Evolutionary conservation across 2,113 vertebrate species (phyloP).

Genomic region (Pangasianodon gigas): DNA sequence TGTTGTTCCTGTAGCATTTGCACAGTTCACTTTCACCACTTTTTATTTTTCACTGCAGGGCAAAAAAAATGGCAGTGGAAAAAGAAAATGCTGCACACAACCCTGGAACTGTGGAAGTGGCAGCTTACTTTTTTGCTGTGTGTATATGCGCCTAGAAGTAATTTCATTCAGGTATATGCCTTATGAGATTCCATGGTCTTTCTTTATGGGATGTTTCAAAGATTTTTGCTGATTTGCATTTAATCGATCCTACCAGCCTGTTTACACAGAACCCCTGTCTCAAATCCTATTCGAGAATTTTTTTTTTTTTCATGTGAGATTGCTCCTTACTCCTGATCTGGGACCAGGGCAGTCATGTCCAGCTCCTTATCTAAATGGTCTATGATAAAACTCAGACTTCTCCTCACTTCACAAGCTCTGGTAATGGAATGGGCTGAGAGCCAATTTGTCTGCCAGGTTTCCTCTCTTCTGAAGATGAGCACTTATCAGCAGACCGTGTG

Average conservation of each 20-base stretch:
- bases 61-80: constrained; percentile 32
- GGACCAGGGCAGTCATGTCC: constrained; percentile 23
- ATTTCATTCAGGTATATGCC: neutral
- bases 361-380: constrained; percentile 49
- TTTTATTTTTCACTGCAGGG: constrained; percentile 30
- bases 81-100: constrained; percentile 27
- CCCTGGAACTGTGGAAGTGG: neutral
- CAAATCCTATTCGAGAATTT: neutral
- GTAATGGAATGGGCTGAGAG: constrained; percentile 62
- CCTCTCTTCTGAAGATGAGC: constrained; percentile 53
- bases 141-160: neutral
- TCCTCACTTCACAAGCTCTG: constrained; percentile 48
- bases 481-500: constrained; percentile 58
- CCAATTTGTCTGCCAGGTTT: constrained; percentile 51
- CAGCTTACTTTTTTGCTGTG: neutral
- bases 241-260: neutral
- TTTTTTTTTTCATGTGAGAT: neutral
- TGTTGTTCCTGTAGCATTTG: constrained; percentile 2
- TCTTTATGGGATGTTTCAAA: neutral
- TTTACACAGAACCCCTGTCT: neutral
- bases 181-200: neutral
- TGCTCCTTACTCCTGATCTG: constrained; percentile 31
- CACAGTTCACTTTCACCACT: constrained; percentile 33
- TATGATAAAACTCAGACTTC: constrained; percentile 49
- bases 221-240: neutral